Percentiles rank a stretch among this genome's conserved stretches.
Conservation (phyloP, 2,888 invertebrate species). For the Fabriciana adippe region DNA sequence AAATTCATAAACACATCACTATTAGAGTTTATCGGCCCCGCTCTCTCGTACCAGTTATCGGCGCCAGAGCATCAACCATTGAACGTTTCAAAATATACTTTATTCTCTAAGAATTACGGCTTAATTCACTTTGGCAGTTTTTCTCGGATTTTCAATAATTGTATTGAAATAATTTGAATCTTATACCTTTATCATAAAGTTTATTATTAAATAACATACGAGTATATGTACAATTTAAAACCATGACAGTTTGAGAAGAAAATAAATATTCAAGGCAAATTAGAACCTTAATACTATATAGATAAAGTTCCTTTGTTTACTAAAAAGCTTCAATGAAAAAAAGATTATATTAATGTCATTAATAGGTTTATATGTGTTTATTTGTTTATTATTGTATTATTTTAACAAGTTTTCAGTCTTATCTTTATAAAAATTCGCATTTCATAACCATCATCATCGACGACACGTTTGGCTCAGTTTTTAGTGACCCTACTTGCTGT, state of each 20-base stretch:
- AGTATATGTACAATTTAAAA: not conserved
- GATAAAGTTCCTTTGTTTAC: not conserved
- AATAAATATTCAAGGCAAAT: not conserved
- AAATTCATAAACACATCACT: constrained; percentile 32
- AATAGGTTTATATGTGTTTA: not conserved
- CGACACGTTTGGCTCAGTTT: no score
- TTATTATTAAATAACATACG: not conserved
- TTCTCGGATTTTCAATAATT: not conserved
- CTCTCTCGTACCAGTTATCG: constrained; percentile 38
- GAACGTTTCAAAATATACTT: constrained; percentile 7
- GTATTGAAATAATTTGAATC: not conserved
- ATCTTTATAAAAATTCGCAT: no score
- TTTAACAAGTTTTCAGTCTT: no score
- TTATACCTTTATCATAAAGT: not conserved
- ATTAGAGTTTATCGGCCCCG: constrained; percentile 36
- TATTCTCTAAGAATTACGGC: not conserved
- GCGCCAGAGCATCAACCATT: constrained; percentile 23
- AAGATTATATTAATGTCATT: not conserved
- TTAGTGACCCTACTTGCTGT: no score
- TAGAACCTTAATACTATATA: not conserved
- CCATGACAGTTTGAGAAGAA: not conserved
- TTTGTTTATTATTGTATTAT: no score
- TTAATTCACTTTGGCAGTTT: not conserved
- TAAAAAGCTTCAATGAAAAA: not conserved
- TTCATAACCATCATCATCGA: no score